Evolutionary conservation across 2,113 vertebrate species (phyloP).

Genomic region (Syngnathus floridae): DNA sequence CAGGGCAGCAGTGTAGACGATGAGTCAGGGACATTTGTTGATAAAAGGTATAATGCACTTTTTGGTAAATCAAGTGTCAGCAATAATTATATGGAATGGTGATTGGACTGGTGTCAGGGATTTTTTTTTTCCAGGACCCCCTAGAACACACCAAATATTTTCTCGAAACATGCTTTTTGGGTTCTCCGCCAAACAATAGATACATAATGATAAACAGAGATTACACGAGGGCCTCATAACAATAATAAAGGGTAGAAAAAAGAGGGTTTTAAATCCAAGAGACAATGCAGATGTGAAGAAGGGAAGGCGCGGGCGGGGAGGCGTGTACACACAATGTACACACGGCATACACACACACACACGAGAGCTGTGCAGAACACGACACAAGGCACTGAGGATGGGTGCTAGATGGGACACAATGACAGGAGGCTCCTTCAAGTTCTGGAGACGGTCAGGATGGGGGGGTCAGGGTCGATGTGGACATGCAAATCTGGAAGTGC

Average conservation of each 20-base stretch:
- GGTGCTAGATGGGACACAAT: constrained; percentile 66
- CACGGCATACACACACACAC: constrained; percentile 62
- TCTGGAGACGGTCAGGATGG: constrained; percentile 33
- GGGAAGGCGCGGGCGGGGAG: constrained; percentile 44
- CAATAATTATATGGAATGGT: neutral
- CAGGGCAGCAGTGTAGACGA: too few species aligned
- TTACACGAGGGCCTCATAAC: neutral
- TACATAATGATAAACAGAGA: neutral
- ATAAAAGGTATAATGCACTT: too few species aligned
- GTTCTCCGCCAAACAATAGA: neutral
- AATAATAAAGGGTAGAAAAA: constrained; percentile 9
- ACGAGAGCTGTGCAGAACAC: constrained; percentile 62
- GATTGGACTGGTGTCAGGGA: too few species aligned
- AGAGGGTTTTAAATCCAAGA: constrained; percentile 45
- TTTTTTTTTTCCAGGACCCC: neutral
- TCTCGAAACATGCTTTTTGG: too few species aligned
- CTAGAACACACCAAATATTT: neutral
- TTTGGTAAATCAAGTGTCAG: too few species aligned
- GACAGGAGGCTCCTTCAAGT: constrained; percentile 56
- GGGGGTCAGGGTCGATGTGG: constrained; percentile 46
- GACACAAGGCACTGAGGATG: constrained; percentile 62
- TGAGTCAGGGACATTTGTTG: too few species aligned
- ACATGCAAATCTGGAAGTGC: constrained; percentile 71
- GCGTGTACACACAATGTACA: constrained; percentile 54
- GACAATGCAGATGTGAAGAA: constrained; percentile 67